phyloP scores from a whole-genome alignment of 1,140 invertebrate genomes.

The Acyrthosiphon pisum region DNA sequence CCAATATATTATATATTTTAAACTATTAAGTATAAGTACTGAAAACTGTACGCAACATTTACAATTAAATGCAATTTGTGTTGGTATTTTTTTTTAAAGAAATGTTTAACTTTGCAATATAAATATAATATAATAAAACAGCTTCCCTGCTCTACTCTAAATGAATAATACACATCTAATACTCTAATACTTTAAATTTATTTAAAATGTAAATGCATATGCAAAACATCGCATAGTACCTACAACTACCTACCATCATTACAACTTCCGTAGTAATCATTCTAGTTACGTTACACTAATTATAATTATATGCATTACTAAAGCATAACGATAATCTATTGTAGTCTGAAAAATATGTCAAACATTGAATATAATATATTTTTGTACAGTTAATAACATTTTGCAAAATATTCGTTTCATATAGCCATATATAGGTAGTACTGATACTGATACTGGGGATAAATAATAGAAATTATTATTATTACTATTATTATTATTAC shows the following conservation, averaged over 20 bases:
- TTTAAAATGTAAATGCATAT: not conserved
- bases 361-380: not conserved
- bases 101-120: not conserved
- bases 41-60: not conserved
- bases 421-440: too few species aligned
- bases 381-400: not conserved
- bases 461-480: too few species aligned
- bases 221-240: not conserved
- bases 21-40: not conserved
- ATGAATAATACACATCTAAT: not conserved
- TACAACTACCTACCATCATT: not conserved
- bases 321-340: not conserved
- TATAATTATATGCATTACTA: not conserved
- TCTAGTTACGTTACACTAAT: not conserved
- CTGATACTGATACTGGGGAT: not conserved
- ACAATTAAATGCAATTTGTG: not conserved
- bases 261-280: not conserved
- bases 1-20: too few species aligned
- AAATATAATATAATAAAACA: not conserved
- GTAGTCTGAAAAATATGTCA: not conserved
- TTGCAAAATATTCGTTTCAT: not conserved
- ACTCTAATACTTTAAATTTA: not conserved
- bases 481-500: too few species aligned
- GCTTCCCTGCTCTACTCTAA: not conserved
- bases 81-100: not conserved